Percentiles rank a stretch among this genome's conserved stretches.
These are phyloP conservation scores for Laothoe populi DNA, from an alignment of 2,888 invertebrate species.

Conservation along the genomic window DNA sequence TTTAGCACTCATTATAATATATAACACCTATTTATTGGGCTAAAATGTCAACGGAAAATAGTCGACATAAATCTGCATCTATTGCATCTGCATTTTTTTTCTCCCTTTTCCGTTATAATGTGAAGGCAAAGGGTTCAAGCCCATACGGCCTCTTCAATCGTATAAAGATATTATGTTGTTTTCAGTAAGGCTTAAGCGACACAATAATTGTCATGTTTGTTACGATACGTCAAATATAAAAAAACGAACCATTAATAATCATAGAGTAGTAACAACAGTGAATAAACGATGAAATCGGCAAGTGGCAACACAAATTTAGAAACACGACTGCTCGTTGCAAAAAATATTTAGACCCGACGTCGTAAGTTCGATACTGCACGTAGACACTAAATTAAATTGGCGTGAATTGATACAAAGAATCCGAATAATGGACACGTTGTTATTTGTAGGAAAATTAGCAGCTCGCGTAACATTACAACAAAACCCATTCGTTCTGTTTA, in stretches of 20 bases:
- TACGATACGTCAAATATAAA: not conserved
- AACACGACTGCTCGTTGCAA: constrained; percentile 6
- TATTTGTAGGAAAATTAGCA: constrained; percentile 66
- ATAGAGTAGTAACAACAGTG: constrained; percentile 4
- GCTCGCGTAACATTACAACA: constrained; percentile 50
- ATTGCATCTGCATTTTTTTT: too few species aligned
- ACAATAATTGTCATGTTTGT: not conserved
- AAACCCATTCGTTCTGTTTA: constrained; percentile 61
- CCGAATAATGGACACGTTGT: constrained; percentile 52
- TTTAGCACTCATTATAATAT: constrained; percentile 40
- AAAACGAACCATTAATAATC: constrained; percentile 7
- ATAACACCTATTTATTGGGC: constrained; percentile 5
- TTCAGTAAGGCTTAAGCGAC: too few species aligned
- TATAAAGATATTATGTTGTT: too few species aligned
- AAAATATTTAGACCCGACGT: constrained; percentile 29
- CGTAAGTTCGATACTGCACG: constrained; percentile 34
- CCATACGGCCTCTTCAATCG: too few species aligned
- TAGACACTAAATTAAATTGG: constrained; percentile 48
- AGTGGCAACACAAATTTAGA: constrained; percentile 18
- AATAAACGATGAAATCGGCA: constrained; percentile 15
- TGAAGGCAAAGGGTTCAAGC: too few species aligned
- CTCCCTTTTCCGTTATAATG: too few species aligned
- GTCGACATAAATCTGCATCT: constrained; percentile 6
- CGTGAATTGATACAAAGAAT: constrained; percentile 61
- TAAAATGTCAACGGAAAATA: constrained; percentile 38